Evolutionary conservation across 2,888 invertebrate genomes (phyloP), one percentile per base, ranked within the genome.

Genomic region (Linnaemya vulpina): DNA sequence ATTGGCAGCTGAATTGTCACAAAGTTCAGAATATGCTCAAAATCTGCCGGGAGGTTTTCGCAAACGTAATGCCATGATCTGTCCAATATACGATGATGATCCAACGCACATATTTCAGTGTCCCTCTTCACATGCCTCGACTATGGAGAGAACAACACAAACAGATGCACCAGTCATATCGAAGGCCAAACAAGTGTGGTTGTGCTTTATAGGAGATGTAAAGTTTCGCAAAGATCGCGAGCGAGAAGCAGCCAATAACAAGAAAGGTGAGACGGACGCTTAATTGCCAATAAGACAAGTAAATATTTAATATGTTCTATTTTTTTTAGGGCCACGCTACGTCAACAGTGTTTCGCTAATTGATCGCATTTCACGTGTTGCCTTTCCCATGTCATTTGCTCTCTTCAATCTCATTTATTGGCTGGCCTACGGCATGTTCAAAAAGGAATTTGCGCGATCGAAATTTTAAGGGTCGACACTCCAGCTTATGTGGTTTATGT

Each of bases 351-450:
- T 97, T 8, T 97, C 97, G 0, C 93, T 95, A 90, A 97, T 97
- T 89, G 97, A 97, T 93, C 94, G 95, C 88, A 95, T 96, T 0
- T 96, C 98, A 0, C 93, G 98, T 65, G 93, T 97, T 65, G 93
- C 97, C 65, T 97, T 97, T 90, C 98, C 98, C 3, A 95, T 96
- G 13, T 96, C 97, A 0, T 98, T 98, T 90, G 95, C 95, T 0
- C 92, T 97, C 0, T 95, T 98, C 86, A 98, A 98, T 91, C 93
- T 98, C 73, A 95, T 96, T 90, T 98, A 98, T 92, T 98, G 98
- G 98, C 93, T 97, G 91, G 94, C 95, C 49, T 97, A 97, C 91
- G 96, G 96, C 17, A 95, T 95, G 89, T 96, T 95, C 84, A 96
- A 95, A 89, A 91, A 91, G 77, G 91, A 91, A 81, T 91, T 91